Conservation (phyloP, 1,140 invertebrate genomes). For the Drosophila leontia region DNA sequence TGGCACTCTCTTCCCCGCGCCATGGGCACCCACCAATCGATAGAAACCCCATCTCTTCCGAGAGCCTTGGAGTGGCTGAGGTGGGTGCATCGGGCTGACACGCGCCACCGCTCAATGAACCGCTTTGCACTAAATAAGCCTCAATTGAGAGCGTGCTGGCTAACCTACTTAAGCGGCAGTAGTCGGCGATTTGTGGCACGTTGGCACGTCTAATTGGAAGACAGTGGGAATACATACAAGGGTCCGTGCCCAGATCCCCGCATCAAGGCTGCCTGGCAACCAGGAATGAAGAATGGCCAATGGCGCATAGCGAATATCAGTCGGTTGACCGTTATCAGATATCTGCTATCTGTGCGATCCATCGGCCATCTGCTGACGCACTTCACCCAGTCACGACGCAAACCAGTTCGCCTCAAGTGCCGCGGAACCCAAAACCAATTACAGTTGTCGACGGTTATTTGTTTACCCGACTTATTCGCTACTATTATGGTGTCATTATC, state of each 20-base stretch:
- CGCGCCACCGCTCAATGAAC: conserved; percentile 47
- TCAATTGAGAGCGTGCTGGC: conserved; percentile 53
- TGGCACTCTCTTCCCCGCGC: neutral
- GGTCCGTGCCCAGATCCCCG: conserved; percentile 13
- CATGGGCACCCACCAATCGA: conserved; percentile 4
- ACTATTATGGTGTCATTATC: conserved; percentile 50
- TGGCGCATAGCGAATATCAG: neutral
- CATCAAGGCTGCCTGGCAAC: conserved; percentile 25
- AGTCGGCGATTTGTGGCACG: conserved; percentile 48
- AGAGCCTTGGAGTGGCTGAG: conserved; percentile 20
- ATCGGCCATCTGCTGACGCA: conserved; percentile 59
- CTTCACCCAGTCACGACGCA: conserved; percentile 50
- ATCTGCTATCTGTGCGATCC: conserved; percentile 15
- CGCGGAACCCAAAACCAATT: conserved; percentile 41
- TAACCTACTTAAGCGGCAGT: conserved; percentile 53
- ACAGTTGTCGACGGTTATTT: conserved; percentile 53
- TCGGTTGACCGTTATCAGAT: conserved; percentile 25
- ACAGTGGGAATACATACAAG: conserved; percentile 34
- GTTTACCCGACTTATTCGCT: conserved; percentile 42
- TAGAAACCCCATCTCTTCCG: conserved; percentile 4
- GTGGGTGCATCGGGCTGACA: conserved; percentile 45
- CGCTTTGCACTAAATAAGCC: conserved; percentile 50
- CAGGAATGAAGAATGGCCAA: neutral
- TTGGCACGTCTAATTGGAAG: conserved; percentile 50
- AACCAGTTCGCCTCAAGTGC: conserved; percentile 70